These are phyloP conservation scores for Mylabris sibirica DNA, from an alignment of 2,888 invertebrate genomes.

Conservation along the genomic window DNA sequence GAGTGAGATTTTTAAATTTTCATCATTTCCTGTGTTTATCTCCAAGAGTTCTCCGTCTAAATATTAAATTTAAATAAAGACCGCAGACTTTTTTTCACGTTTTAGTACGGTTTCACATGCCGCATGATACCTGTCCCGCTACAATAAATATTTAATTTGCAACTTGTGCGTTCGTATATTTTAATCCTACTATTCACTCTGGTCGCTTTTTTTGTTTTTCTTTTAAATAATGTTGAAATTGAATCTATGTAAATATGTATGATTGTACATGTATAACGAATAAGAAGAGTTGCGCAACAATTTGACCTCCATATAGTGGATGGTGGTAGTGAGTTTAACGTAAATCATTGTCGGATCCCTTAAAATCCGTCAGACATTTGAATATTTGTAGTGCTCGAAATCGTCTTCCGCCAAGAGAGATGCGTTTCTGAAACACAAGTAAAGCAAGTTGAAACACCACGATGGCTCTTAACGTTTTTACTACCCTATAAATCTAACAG, in stretches of 20 bases:
- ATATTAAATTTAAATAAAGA: constrained; percentile 1
- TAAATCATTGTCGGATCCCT: constrained; percentile 37
- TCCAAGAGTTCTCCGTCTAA: not conserved
- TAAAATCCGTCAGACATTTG: constrained; percentile 39
- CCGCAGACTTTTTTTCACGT: not conserved
- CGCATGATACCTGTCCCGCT: not conserved
- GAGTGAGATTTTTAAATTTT: constrained; percentile 25
- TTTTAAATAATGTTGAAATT: not conserved
- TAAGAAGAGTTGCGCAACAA: constrained; percentile 16
- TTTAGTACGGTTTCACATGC: constrained; percentile 1
- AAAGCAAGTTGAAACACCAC: constrained; percentile 33
- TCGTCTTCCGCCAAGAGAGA: constrained; percentile 37
- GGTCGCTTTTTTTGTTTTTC: not conserved
- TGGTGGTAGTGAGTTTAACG: not conserved
- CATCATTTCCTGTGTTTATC: not conserved
- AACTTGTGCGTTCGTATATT: constrained; percentile 9
- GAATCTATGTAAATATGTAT: constrained; percentile 7
- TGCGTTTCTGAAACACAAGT: constrained; percentile 32
- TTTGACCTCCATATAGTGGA: not conserved
- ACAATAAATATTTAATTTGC: constrained; percentile 8
- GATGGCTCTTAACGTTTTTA: constrained; percentile 41
- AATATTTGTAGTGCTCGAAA: constrained; percentile 42
- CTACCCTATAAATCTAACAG: constrained; percentile 47
- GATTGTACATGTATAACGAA: constrained; percentile 16
- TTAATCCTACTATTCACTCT: not conserved